These are phyloP conservation scores for Anguilla obscura DNA, from an alignment of 2,797 vertebrate species.

Conservation along the genomic window DNA sequence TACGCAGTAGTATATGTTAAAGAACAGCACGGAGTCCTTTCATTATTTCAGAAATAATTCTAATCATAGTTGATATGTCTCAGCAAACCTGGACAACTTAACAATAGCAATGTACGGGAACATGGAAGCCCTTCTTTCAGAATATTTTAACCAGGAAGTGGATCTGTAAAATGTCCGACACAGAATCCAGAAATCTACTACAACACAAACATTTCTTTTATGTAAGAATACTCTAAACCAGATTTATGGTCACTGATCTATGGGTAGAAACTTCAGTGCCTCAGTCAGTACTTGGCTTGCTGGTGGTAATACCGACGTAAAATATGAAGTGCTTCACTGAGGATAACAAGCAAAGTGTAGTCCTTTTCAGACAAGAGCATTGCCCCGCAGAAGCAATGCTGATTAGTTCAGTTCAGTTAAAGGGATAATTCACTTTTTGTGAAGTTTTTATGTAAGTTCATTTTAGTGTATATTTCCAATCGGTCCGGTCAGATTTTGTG, in stretches of 20 bases:
- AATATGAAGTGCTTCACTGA: background rate
- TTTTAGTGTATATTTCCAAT: background rate
- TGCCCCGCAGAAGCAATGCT: background rate
- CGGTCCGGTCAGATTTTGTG: background rate
- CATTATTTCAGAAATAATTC: background rate
- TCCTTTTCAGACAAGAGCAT: background rate
- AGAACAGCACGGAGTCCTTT: background rate
- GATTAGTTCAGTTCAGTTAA: background rate
- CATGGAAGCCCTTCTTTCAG: background rate
- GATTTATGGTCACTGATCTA: background rate
- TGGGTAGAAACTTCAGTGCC: background rate
- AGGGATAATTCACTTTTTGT: background rate
- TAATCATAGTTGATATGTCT: background rate
- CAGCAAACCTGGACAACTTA: background rate
- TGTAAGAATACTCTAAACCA: background rate
- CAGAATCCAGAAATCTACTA: background rate
- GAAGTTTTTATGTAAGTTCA: background rate
- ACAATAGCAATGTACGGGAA: background rate
- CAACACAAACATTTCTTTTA: background rate
- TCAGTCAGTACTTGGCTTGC: background rate
- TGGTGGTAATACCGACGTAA: background rate
- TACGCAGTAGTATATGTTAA: background rate
- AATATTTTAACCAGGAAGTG: background rate
- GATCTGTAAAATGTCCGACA: background rate
- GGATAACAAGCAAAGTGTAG: background rate